phyloP scores from a whole-genome alignment of 2,888 invertebrate genomes.

The Uloborus plumipes region DNA sequence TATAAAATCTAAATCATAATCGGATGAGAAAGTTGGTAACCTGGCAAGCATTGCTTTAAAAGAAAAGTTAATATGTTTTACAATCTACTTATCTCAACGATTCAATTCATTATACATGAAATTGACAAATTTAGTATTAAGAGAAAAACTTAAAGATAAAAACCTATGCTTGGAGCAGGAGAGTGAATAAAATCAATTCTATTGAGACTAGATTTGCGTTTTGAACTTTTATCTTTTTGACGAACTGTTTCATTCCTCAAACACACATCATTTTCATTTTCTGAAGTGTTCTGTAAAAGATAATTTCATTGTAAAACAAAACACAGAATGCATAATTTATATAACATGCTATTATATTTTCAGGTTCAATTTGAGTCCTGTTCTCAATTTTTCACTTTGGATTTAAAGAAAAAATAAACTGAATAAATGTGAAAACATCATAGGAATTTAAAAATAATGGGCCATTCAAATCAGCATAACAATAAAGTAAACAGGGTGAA shows the following conservation, averaged over 20 bases:
- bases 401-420: too few species aligned
- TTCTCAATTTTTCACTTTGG: too few species aligned
- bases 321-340: too few species aligned
- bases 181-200: constrained; percentile 69
- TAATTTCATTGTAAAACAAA: neutral
- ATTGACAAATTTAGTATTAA: neutral
- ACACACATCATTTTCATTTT: constrained; percentile 42
- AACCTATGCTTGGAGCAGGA: constrained; percentile 28
- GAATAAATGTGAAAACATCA: too few species aligned
- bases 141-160: neutral
- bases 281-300: constrained; percentile 24
- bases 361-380: too few species aligned
- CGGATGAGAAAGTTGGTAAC: too few species aligned
- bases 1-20: too few species aligned
- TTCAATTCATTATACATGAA: too few species aligned
- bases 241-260: constrained; percentile 13
- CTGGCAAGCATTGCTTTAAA: neutral
- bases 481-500: too few species aligned
- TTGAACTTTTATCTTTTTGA: constrained; percentile 77
- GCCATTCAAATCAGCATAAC: too few species aligned
- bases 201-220: constrained; percentile 79
- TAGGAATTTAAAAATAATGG: too few species aligned
- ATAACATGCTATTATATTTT: too few species aligned
- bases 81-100: neutral
- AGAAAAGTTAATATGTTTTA: neutral